These are phyloP conservation scores for Brachyistius frenatus DNA, from an alignment of 2,113 vertebrate species.

Conservation along the genomic window DNA sequence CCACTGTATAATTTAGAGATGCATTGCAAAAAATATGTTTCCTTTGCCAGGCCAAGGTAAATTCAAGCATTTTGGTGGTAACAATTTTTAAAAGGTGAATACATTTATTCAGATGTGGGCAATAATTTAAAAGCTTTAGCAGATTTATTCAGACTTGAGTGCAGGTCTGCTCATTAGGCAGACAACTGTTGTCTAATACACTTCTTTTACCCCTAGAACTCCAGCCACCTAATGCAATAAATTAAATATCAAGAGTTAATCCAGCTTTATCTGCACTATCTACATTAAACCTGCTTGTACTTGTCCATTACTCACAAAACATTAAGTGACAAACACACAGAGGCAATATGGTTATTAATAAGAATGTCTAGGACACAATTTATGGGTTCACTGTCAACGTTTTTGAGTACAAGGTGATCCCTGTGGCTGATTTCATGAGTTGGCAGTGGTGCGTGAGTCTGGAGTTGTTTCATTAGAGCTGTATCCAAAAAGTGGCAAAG, in stretches of 20 bases:
- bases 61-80: slow-evolving; percentile 15
- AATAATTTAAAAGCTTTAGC: slow-evolving; percentile 29
- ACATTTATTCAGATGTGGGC: slow-evolving; percentile 28
- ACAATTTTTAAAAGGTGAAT: slow-evolving; percentile 26
- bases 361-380: slow-evolving; percentile 33
- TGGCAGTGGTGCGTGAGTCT: slow-evolving; percentile 29
- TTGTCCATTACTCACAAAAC: slow-evolving; percentile 19
- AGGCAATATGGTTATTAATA: slow-evolving; percentile 41
- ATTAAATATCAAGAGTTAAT: slow-evolving; percentile 23
- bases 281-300: slow-evolving; percentile 20
- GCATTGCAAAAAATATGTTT: slow-evolving; percentile 26
- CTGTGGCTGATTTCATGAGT: slow-evolving; percentile 48
- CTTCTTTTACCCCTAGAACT: slow-evolving; percentile 23
- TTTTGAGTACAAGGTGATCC: slow-evolving; percentile 50
- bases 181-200: slow-evolving; percentile 47
- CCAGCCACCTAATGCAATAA: slow-evolving; percentile 12
- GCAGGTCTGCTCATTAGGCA: slow-evolving; percentile 25
- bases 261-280: slow-evolving; percentile 19
- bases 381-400: slow-evolving; percentile 40
- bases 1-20: slow-evolving; percentile 40
- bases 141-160: slow-evolving; percentile 46
- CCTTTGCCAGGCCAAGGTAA: slow-evolving; percentile 20
- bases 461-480: slow-evolving; percentile 48
- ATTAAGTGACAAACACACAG: slow-evolving; percentile 8
- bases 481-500: slow-evolving; percentile 50